Conservation (phyloP, 2,113 vertebrate genomes). For the Sus scrofa region DNA sequence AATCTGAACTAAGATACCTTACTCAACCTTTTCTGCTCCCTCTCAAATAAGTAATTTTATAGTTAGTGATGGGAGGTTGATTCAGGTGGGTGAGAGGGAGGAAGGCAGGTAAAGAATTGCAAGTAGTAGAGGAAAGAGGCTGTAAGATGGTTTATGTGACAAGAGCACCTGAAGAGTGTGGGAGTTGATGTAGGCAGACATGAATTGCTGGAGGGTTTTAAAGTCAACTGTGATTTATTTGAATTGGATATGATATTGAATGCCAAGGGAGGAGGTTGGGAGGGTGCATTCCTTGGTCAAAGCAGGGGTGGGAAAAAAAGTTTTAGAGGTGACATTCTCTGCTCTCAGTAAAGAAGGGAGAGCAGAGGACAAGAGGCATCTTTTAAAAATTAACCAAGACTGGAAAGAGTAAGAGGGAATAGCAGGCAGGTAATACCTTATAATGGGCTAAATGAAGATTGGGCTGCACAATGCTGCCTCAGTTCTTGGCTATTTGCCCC, state of each 20-base stretch:
- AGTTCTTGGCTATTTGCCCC: background rate
- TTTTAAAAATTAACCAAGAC: background rate
- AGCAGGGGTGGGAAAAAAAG: constrained; percentile 31
- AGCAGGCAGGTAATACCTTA: background rate
- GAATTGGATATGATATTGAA: constrained; percentile 69
- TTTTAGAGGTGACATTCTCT: constrained; percentile 43
- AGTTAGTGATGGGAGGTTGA: constrained; percentile 43
- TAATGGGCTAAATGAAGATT: background rate
- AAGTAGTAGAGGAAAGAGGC: constrained; percentile 27
- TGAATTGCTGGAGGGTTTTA: constrained; percentile 62
- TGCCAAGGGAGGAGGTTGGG: constrained; percentile 36
- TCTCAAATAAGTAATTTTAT: constrained; percentile 33
- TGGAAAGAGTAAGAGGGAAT: background rate
- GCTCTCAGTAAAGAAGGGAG: constrained; percentile 31
- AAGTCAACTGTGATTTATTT: constrained; percentile 77
- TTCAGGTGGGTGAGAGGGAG: background rate
- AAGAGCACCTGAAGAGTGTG: constrained; percentile 53
- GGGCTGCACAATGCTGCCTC: background rate
- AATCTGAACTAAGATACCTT: constrained; percentile 28
- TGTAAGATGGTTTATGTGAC: background rate
- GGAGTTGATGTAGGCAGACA: constrained; percentile 72
- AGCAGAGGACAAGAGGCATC: background rate
- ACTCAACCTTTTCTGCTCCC: constrained; percentile 58
- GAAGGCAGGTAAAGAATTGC: background rate
- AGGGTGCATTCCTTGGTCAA: constrained; percentile 68